These are phyloP conservation scores for Spicauda simplicius DNA, from an alignment of 2,888 invertebrate species.

Conservation along the genomic window DNA sequence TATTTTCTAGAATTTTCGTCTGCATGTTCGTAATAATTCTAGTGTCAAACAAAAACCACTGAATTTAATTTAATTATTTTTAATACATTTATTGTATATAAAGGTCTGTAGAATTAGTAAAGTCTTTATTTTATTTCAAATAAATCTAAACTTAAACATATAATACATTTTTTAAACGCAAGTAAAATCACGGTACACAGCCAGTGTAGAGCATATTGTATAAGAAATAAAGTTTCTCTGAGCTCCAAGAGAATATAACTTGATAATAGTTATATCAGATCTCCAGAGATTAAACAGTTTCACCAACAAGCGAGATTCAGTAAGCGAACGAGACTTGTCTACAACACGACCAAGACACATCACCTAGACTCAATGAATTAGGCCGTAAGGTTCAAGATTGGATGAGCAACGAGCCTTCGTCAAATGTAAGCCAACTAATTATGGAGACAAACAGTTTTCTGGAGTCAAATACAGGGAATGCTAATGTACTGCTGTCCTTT, in stretches of 20 bases:
- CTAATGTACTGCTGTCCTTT: background rate
- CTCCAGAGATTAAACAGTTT: background rate
- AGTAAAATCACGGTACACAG: too few relatives aligned
- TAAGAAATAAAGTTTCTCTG: background rate
- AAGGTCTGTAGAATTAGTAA: too few relatives aligned
- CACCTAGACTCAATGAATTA: background rate
- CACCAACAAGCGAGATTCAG: background rate
- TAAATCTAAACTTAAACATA: too few relatives aligned
- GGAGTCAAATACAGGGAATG: background rate
- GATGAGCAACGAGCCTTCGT: background rate
- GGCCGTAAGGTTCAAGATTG: background rate
- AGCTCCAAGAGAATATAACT: background rate
- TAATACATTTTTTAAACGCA: too few relatives aligned
- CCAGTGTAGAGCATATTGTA: background rate
- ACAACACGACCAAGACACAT: background rate
- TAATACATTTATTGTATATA: too few relatives aligned
- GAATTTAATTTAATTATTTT: too few relatives aligned
- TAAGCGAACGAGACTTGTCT: background rate
- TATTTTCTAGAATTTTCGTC: too few relatives aligned
- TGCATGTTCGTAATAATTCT: too few relatives aligned
- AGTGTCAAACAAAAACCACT: too few relatives aligned
- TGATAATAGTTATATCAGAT: background rate
- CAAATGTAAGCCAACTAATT: background rate
- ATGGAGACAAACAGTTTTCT: constrained; percentile 12
- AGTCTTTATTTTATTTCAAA: too few relatives aligned